These are phyloP conservation scores for Pemphredon lugubris DNA, from an alignment of 2,888 invertebrate genomes.

Conservation along the genomic window DNA sequence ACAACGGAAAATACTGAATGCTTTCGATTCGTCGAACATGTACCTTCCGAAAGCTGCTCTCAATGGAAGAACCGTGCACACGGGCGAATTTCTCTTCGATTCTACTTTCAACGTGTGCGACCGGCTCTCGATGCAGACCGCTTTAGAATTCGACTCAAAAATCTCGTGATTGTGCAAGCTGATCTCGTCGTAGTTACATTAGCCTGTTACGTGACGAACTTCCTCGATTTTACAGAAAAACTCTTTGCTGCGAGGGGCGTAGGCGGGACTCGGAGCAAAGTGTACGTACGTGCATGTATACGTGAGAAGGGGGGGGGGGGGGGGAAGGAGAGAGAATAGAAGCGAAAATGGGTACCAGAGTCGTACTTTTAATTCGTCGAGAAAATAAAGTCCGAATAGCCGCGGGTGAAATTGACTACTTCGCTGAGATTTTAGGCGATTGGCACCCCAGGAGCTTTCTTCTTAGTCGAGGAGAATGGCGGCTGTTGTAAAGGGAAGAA, in stretches of 20 bases:
- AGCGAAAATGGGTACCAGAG: background rate
- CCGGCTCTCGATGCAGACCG: background rate
- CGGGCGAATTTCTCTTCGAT: background rate
- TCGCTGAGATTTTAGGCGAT: constrained; percentile 59
- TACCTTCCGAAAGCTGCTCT: background rate
- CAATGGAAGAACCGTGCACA: background rate
- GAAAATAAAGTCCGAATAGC: constrained; percentile 50
- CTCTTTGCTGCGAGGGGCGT: constrained; percentile 1
- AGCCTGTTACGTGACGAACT: constrained; percentile 56
- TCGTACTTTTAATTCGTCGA: constrained; percentile 52
- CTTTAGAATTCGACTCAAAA: constrained; percentile 27
- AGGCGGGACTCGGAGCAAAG: constrained; percentile 3
- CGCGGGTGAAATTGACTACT: constrained; percentile 36
- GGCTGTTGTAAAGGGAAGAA: constrained; percentile 38
- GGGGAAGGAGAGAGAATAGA: background rate
- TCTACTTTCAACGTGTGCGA: background rate
- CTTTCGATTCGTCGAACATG: too few relatives aligned
- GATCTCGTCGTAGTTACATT: constrained; percentile 53
- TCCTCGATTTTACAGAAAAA: constrained; percentile 40
- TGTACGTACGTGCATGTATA: too few relatives aligned
- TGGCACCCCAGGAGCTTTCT: constrained; percentile 31
- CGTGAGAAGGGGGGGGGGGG: too few relatives aligned
- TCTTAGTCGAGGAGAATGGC: constrained; percentile 31
- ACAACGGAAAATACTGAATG: too few relatives aligned
- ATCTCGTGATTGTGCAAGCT: constrained; percentile 41